A percentile compares a stretch with the other conserved stretches of the same genome.
Conservation (phyloP, 1,140 invertebrate genomes). For the Pseudomyrmex flavicornis region DNA sequence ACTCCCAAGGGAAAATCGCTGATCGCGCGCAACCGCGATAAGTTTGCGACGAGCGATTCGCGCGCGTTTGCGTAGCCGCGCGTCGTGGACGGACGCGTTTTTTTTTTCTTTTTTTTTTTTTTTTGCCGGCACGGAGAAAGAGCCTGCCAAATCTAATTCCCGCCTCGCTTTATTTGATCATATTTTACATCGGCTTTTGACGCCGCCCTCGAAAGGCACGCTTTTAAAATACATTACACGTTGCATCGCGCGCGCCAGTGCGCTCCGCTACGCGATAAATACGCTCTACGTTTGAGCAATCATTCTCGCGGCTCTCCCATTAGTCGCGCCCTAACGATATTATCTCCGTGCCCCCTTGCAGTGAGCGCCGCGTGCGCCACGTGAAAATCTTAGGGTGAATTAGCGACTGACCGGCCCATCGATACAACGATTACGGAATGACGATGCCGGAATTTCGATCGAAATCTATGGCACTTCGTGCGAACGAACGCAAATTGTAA, state of each 20-base stretch:
- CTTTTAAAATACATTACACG: constrained; percentile 77
- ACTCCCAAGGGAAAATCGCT: constrained; percentile 3
- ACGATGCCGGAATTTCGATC: constrained; percentile 7
- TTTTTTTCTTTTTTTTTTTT: neutral
- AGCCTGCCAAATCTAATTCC: constrained; percentile 72
- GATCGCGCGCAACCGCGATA: constrained; percentile 11
- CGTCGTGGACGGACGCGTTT: constrained; percentile 8
- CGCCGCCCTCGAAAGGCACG: constrained; percentile 74
- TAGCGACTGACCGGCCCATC: constrained; percentile 30
- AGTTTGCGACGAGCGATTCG: constrained; percentile 36
- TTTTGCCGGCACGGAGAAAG: constrained; percentile 70
- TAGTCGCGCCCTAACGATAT: constrained; percentile 70
- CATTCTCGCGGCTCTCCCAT: constrained; percentile 76
- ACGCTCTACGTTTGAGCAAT: constrained; percentile 73
- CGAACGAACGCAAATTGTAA: neutral
- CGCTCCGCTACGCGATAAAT: constrained; percentile 70
- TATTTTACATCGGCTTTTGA: constrained; percentile 77
- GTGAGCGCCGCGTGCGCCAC: constrained; percentile 18
- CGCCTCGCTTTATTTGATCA: constrained; percentile 75
- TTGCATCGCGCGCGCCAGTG: constrained; percentile 47
- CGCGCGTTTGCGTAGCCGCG: constrained; percentile 21
- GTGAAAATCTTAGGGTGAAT: constrained; percentile 44
- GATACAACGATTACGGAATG: constrained; percentile 42
- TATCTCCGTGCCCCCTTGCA: constrained; percentile 61
- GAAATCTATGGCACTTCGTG: neutral